Base-by-base conservation (phyloP, 2,797 vertebrate species). In the Champsocephalus esox region DNA sequence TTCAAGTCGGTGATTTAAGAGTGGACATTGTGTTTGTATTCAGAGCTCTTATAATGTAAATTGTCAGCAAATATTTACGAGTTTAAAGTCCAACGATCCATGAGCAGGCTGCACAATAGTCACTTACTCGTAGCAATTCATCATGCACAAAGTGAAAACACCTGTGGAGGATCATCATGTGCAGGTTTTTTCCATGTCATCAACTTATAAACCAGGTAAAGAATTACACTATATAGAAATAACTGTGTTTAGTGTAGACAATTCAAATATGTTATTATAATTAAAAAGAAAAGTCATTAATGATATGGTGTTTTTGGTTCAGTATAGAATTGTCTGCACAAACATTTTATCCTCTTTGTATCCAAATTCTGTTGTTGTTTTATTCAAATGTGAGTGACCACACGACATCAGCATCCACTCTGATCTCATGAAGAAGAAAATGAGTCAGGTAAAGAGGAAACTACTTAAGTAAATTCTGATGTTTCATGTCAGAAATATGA, bases 41-140 rank as follows among this genome's bases (percentile, higher is more conserved):
- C 69, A 61, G 62, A 72, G 12, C 7, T 12, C 44, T 54, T 12
- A 3, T 3, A 21, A 77, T 77, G 49, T 32, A 66, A 55, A 71
- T 59, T n/a, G 9, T 14, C 46, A 24, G 17, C 44, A 49, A 12
- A 48, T 3, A 6, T 48, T 24, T 45, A 60, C 19, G 46, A 52
- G n/a, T 44, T 59, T 9, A 4, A 5, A 46, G 54, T 52, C 14
- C 43, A 61, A 9, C 1, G 57, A 61, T 1, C 55, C 55, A 4
- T 5, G 55, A 58, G 12, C 14, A 45, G 21, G 21, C 43, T 43
- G 62, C 17, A 16, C 5, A 19, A 12, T 0, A 57, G 13, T 10
- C 44, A 9, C 12, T 21, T 1, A 17, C 45, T 63, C 66, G 17
- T 16, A 9, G 52, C 51, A 19, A 0, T 9, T 7, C 54, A 34